phyloP scores from a whole-genome alignment of 2,113 vertebrate species.

The Myotis lucifugus region DNA sequence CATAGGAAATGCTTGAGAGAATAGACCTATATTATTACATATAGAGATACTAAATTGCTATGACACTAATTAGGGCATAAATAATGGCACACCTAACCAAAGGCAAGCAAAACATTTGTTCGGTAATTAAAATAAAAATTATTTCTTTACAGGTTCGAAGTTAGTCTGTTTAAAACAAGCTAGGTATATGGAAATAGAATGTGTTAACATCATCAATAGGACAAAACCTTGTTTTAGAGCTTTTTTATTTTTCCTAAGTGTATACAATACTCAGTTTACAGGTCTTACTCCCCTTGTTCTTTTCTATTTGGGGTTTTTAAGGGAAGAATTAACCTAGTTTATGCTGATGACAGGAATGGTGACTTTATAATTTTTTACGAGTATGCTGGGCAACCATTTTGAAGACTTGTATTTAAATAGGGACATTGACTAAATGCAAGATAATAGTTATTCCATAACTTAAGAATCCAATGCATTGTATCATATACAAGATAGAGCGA shows the following conservation, averaged over 20 bases:
- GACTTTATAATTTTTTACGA: constrained; percentile 12
- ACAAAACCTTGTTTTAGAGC: not conserved
- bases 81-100: constrained; percentile 36
- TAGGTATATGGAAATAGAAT: not conserved
- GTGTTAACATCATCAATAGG: not conserved
- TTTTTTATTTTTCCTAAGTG: not conserved
- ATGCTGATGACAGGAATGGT: not conserved
- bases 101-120: constrained; percentile 52
- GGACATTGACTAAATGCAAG: not conserved
- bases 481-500: not conserved
- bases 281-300: not conserved
- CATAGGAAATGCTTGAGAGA: constrained; percentile 34
- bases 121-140: constrained; percentile 61
- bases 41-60: constrained; percentile 26
- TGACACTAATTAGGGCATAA: constrained; percentile 51
- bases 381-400: not conserved
- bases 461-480: not conserved
- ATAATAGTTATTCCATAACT: not conserved
- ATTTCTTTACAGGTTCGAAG: constrained; percentile 43
- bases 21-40: not conserved
- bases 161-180: constrained; percentile 20
- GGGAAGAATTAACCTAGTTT: not conserved
- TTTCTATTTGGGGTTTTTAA: constrained; percentile 11
- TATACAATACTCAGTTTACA: not conserved
- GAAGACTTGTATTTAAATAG: not conserved